A percentile compares a stretch with the other conserved stretches of the same genome.
Evolutionary conservation across 2,797 vertebrate species (phyloP).

Genomic region (Micropoecilia bifurca): DNA sequence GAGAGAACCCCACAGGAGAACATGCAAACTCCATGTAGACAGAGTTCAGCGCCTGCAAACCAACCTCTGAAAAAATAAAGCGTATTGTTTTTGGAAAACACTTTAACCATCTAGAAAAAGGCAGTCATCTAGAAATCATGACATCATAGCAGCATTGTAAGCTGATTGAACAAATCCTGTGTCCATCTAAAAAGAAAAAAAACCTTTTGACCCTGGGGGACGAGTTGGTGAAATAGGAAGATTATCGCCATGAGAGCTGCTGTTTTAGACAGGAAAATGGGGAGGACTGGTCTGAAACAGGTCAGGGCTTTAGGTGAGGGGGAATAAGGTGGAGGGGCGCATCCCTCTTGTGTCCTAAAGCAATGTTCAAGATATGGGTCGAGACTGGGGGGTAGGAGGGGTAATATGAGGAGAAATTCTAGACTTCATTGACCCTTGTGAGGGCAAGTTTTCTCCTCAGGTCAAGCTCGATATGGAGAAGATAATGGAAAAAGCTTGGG

Average conservation of each 20-base stretch:
- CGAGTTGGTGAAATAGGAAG: slow-evolving; percentile 83
- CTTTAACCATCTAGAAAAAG: slow-evolving; percentile 35
- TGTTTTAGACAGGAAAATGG: slow-evolving; percentile 77
- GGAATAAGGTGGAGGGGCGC: slow-evolving; percentile 45
- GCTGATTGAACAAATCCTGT: slow-evolving; percentile 76
- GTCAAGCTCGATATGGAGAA: slow-evolving; percentile 83
- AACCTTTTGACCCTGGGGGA: slow-evolving; percentile 72
- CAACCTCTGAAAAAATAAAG: slow-evolving; percentile 16
- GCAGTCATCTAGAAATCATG: slow-evolving; percentile 69
- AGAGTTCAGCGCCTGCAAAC: not conserved
- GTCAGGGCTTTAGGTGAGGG: slow-evolving; percentile 59
- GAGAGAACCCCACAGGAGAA: not conserved
- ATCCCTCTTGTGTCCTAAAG: slow-evolving; percentile 63
- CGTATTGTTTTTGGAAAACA: slow-evolving; percentile 23
- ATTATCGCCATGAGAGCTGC: slow-evolving; percentile 76
- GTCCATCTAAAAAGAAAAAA: slow-evolving; percentile 62
- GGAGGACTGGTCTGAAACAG: slow-evolving; percentile 65
- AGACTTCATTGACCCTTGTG: slow-evolving; percentile 89
- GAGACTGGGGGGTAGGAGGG: slow-evolving; percentile 67
- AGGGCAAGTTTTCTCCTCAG: slow-evolving; percentile 84
- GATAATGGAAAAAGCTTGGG: slow-evolving; percentile 91
- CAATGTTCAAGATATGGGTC: slow-evolving; percentile 67
- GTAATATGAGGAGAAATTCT: slow-evolving; percentile 81
- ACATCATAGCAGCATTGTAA: slow-evolving; percentile 70
- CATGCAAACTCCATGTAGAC: not conserved